Conservation (phyloP, 2,888 invertebrate species). For the Lottia gigantea region DNA sequence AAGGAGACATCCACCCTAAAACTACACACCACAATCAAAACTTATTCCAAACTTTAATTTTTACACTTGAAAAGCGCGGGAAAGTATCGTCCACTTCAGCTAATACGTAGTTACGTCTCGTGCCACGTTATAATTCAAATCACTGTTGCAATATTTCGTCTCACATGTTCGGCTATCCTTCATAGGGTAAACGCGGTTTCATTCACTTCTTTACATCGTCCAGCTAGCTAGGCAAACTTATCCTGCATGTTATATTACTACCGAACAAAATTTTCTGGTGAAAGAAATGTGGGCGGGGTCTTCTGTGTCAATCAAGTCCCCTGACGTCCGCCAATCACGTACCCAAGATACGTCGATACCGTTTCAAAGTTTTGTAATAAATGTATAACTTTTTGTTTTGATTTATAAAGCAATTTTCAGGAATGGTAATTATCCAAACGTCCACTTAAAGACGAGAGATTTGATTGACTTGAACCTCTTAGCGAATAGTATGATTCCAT, state of each 20-base stretch:
- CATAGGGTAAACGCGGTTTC: no score
- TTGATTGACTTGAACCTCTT: no score
- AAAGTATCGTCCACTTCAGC: neutral
- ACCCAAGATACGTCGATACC: no score
- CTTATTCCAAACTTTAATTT: constrained; percentile 8
- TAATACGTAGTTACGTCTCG: neutral
- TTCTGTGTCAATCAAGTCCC: neutral
- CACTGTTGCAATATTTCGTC: neutral
- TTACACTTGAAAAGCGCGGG: constrained; percentile 8
- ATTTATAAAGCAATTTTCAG: no score
- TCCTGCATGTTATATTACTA: constrained; percentile 3
- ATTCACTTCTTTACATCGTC: no score
- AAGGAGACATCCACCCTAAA: constrained; percentile 1
- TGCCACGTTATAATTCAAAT: neutral
- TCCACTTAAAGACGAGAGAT: no score
- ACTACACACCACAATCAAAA: neutral
- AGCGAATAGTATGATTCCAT: no score
- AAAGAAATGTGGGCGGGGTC: constrained; percentile 3
- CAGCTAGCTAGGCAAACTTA: neutral
- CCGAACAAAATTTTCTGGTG: neutral
- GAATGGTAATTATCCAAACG: no score
- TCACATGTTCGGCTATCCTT: neutral
- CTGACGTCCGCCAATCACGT: neutral
- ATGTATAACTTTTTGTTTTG: no score
- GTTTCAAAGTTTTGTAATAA: no score